Base-by-base conservation (phyloP, 2,113 vertebrate species). In the Aphyosemion australe region DNA sequence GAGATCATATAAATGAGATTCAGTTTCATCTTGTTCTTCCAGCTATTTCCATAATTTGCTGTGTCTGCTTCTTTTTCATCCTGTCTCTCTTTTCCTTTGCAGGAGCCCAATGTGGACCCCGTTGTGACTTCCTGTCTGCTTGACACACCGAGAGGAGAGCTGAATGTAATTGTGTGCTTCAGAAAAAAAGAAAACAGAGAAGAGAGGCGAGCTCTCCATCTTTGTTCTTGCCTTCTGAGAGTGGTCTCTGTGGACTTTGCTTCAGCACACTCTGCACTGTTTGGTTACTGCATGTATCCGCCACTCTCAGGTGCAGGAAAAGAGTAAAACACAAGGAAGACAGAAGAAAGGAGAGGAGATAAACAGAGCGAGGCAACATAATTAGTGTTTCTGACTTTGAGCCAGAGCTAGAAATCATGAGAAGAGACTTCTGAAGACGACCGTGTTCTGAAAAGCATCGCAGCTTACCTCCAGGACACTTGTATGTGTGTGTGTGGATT, bases 371-470 rank as follows among this genome's bases (percentile, higher is more conserved):
- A 53, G 21, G 54, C 61, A 68, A 66, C 76, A 73, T 84, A 80
- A 88, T 88, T 90, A 84, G 79, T 75, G 72, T 77, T 71, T 65
- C 73, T 3, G 2, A 76, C 64, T 80, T 80, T 71, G 61, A 69
- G 65, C 74, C 68, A 65, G 49, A 72, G 64, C 61, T 55, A 53
- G 70, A 82, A 78, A 83, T 76, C 75, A 87, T 82, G 81, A 84
- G 76, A 82, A 52, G 65, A 87, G 63, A 70, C 82, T 65, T 91
- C 78, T 91, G 80, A 91, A 81, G 71, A 85, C 57, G 12, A 56
- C 56, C 49, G 59, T 16, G 54, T 69, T 84, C 52, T 54, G 65
- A 79, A 78, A 78, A 72, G 73, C 54, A 86, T 47, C 67, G 65
- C 57, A 15, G 59, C 81, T 69, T 67, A 75, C 82, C 81, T 82